phyloP scores from a whole-genome alignment of 2,797 vertebrate genomes.

The Cossypha caffra region DNA sequence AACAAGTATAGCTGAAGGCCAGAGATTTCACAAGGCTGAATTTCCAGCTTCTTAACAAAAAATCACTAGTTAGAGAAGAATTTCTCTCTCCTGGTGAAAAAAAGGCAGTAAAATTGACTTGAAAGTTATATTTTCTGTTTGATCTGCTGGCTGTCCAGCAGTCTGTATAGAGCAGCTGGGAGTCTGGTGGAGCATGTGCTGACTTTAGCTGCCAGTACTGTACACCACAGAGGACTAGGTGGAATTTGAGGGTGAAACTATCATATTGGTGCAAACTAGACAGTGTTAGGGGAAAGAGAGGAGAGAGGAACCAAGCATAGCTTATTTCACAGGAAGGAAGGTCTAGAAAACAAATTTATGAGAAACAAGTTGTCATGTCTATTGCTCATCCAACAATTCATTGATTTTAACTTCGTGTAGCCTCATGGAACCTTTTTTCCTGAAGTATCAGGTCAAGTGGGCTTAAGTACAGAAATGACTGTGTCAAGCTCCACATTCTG shows the following conservation, averaged over 20 bases:
- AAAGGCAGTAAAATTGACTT: not conserved
- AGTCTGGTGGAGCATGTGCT: not conserved
- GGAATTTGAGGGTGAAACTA: not conserved
- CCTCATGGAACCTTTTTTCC: not conserved
- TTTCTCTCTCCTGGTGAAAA: not conserved
- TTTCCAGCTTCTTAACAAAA: not conserved
- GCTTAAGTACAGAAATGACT: not conserved
- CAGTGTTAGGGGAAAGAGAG: not conserved
- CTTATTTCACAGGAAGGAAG: not conserved
- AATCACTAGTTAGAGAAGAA: not conserved
- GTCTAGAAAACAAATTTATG: not conserved
- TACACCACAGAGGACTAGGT: not conserved
- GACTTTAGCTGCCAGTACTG: not conserved
- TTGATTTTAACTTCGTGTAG: not conserved
- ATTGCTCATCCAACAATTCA: not conserved
- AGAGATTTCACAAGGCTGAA: not conserved
- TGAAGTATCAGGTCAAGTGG: not conserved
- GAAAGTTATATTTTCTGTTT: not conserved
- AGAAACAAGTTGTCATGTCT: not conserved
- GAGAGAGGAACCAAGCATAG: accelerated
- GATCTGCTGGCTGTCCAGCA: not conserved
- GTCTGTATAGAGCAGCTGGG: not conserved
- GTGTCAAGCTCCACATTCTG: not conserved
- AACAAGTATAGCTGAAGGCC: not conserved
- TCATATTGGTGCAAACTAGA: not conserved